A percentile compares a stretch with the other conserved stretches of the same genome.
Conservation (phyloP, 2,113 vertebrate genomes). For the Psephotus haematonotus region DNA sequence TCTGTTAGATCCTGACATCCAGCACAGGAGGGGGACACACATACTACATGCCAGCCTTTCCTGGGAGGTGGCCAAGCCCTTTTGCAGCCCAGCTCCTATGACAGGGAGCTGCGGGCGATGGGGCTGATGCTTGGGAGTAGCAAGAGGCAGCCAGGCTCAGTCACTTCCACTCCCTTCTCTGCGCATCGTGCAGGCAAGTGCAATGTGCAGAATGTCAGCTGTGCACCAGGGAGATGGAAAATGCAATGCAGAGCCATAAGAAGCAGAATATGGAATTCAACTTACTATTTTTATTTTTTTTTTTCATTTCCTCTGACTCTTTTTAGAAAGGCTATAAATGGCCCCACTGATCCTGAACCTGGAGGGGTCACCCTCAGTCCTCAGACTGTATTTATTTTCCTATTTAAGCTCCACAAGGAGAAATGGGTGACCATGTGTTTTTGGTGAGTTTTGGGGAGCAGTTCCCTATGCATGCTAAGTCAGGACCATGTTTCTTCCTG, state of each 20-base stretch:
- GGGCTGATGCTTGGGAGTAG: background rate
- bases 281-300: background rate
- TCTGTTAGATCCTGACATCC: background rate
- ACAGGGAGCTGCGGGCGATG: fast-evolving
- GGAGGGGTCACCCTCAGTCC: background rate
- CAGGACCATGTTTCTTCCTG: background rate
- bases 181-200: background rate
- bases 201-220: slow-evolving; percentile 36
- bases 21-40: background rate
- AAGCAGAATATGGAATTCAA: background rate
- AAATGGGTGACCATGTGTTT: background rate
- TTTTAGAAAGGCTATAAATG: background rate
- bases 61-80: background rate
- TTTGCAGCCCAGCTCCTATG: fast-evolving
- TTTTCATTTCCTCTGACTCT: background rate
- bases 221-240: slow-evolving; percentile 20
- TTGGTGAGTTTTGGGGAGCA: background rate
- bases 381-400: background rate
- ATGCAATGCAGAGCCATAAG: background rate
- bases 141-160: background rate
- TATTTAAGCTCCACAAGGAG: background rate
- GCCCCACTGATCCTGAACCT: background rate
- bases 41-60: background rate
- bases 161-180: background rate
- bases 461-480: fast-evolving